Evolutionary conservation across 2,797 vertebrate species (phyloP).

Genomic region (Chaunax sp.): DNA sequence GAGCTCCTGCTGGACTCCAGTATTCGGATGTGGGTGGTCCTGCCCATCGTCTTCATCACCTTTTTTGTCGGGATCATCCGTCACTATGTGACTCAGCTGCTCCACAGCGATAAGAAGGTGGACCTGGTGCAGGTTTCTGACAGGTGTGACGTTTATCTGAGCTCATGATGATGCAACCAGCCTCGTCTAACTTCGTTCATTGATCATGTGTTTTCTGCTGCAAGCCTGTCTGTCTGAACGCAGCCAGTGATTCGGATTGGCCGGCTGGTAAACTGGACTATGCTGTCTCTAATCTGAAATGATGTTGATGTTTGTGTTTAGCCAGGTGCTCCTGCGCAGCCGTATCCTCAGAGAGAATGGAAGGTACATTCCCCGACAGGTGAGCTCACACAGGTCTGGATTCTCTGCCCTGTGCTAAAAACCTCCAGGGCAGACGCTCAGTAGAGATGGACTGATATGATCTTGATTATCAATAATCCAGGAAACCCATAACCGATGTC

Average conservation of each 20-base stretch:
- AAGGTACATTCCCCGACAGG: slow-evolving; percentile 82
- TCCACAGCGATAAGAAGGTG: slow-evolving; percentile 85
- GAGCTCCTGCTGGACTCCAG: slow-evolving; percentile 88
- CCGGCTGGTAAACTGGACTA: not conserved
- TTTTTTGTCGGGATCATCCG: slow-evolving; percentile 86
- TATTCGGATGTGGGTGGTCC: slow-evolving; percentile 88
- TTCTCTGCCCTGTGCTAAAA: no score
- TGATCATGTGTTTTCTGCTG: no score
- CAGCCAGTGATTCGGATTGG: not conserved
- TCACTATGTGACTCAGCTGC: slow-evolving; percentile 85
- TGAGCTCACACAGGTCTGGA: slow-evolving; percentile 24
- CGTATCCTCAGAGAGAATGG: slow-evolving; percentile 84
- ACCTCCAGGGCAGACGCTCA: no score
- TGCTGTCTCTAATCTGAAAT: not conserved
- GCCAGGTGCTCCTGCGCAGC: slow-evolving; percentile 84
- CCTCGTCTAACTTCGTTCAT: not conserved
- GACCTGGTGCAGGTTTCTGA: slow-evolving; percentile 86
- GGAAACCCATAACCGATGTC: no score
- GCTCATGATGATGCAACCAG: not conserved
- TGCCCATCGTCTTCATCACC: slow-evolving; percentile 89
- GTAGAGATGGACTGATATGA: no score
- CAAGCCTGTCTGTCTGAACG: not conserved
- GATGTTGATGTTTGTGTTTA: slow-evolving; percentile 36
- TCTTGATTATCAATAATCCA: no score
- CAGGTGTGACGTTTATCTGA: slow-evolving; percentile 73